A percentile compares a stretch with the other conserved stretches of the same genome.
phyloP scores from a whole-genome alignment of 2,797 vertebrate species.

The Gymnothorax javanicus region DNA sequence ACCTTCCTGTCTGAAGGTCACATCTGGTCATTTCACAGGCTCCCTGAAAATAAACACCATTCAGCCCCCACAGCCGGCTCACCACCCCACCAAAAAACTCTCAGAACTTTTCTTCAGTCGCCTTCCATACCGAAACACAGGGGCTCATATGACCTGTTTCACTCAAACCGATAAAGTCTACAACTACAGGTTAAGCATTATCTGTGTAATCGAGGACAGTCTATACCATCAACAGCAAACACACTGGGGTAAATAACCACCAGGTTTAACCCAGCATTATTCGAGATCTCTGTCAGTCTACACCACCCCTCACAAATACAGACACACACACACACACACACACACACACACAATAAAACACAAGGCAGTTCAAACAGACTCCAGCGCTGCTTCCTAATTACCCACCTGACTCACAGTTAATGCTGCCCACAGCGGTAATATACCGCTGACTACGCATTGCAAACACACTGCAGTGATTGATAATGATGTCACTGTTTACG shows the following conservation, averaged over 20 bases:
- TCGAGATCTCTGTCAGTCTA: not conserved
- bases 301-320: too few relatives aligned
- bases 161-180: too few relatives aligned
- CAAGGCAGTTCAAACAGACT: too few relatives aligned
- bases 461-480: not conserved
- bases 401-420: too few relatives aligned
- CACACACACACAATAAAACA: too few relatives aligned
- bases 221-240: not conserved
- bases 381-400: too few relatives aligned
- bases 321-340: too few relatives aligned
- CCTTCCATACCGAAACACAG: not conserved
- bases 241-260: not conserved
- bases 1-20: slow-evolving; percentile 61
- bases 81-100: not conserved
- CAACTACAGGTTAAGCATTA: too few relatives aligned
- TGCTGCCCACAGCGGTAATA: too few relatives aligned
- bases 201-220: too few relatives aligned
- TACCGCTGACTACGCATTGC: too few relatives aligned
- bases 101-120: not conserved
- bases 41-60: slow-evolving; percentile 26
- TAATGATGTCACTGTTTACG: not conserved
- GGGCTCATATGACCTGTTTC: too few relatives aligned
- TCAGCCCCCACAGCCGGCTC: slow-evolving; percentile 55
- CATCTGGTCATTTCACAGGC: slow-evolving; percentile 56
- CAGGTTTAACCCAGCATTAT: not conserved